These are phyloP conservation scores for Cynodonichthys magdalenae DNA, from an alignment of 2,797 vertebrate genomes.

Conservation along the genomic window DNA sequence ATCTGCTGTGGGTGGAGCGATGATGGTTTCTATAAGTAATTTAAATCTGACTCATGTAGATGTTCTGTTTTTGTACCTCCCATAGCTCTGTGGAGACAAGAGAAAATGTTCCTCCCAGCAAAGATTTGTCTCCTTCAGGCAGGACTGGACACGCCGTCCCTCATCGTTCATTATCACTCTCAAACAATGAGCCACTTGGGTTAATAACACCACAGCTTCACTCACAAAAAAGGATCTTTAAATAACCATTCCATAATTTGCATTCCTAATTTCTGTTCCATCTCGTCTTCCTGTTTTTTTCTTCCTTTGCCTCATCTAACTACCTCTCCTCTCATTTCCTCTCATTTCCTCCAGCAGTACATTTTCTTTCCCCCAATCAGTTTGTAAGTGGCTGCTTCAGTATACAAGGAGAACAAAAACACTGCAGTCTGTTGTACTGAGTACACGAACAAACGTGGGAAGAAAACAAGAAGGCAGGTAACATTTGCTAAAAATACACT, in stretches of 20 bases:
- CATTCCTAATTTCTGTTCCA: constrained; percentile 2
- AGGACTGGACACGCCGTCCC: constrained; percentile 35
- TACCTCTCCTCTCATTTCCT: constrained; percentile 23
- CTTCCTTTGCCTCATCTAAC: background rate
- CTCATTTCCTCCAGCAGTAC: constrained; percentile 28
- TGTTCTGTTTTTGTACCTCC: constrained; percentile 22
- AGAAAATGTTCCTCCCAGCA: constrained; percentile 28
- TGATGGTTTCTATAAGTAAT: constrained; percentile 19
- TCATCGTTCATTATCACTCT: constrained; percentile 56
- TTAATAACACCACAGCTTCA: constrained; percentile 28
- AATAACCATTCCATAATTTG: constrained; percentile 47
- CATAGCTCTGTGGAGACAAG: constrained; percentile 4
- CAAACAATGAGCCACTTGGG: constrained; percentile 41
- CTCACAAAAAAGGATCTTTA: constrained; percentile 33
- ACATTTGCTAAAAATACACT: constrained; percentile 35
- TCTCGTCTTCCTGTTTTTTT: constrained; percentile 2
- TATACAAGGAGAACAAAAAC: constrained; percentile 17
- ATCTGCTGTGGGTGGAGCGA: constrained; percentile 6
- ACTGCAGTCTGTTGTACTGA: constrained; percentile 19
- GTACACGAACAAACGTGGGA: background rate
- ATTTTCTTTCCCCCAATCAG: constrained; percentile 39
- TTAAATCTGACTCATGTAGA: constrained; percentile 16
- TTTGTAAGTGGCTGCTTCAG: constrained; percentile 48
- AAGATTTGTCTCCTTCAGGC: constrained; percentile 30
- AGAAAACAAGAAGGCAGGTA: constrained; percentile 14